Evolutionary conservation across 2,888 invertebrate genomes (phyloP).

Genomic region (Pollenia angustigena): DNA sequence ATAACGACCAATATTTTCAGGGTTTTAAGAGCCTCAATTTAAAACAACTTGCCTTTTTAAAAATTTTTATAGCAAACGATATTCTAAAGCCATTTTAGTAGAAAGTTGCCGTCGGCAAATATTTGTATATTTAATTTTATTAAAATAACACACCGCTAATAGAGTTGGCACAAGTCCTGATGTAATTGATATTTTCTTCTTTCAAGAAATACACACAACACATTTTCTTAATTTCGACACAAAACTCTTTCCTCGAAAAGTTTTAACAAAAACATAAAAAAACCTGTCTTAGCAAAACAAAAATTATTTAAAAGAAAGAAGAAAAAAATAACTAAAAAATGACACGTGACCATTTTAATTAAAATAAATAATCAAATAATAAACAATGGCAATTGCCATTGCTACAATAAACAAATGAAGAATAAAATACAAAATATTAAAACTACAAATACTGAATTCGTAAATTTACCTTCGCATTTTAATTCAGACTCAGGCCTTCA

Average conservation of each 20-base stretch:
- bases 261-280: background rate
- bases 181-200: slow-evolving; percentile 66
- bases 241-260: slow-evolving; percentile 29
- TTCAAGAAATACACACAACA: slow-evolving; percentile 39
- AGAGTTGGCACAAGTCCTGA: slow-evolving; percentile 58
- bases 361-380: slow-evolving; percentile 75
- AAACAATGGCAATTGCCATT: slow-evolving; percentile 55
- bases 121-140: slow-evolving; percentile 37
- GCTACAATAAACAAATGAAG: slow-evolving; percentile 42
- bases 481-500: background rate
- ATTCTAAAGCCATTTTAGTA: background rate
- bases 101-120: slow-evolving; percentile 43
- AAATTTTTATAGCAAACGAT: background rate
- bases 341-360: slow-evolving; percentile 76
- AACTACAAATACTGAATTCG: slow-evolving; percentile 50
- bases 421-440: slow-evolving; percentile 39
- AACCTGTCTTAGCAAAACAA: slow-evolving; percentile 60
- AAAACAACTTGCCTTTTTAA: too few species aligned
- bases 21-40: too few species aligned
- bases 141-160: slow-evolving; percentile 43
- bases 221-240: slow-evolving; percentile 32
- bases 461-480: slow-evolving; percentile 35
- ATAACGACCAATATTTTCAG: too few species aligned
- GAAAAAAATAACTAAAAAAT: slow-evolving; percentile 59
- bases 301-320: slow-evolving; percentile 36